Base-by-base conservation (phyloP, 2,888 invertebrate species). In the Caenorhabditis japonica region DNA sequence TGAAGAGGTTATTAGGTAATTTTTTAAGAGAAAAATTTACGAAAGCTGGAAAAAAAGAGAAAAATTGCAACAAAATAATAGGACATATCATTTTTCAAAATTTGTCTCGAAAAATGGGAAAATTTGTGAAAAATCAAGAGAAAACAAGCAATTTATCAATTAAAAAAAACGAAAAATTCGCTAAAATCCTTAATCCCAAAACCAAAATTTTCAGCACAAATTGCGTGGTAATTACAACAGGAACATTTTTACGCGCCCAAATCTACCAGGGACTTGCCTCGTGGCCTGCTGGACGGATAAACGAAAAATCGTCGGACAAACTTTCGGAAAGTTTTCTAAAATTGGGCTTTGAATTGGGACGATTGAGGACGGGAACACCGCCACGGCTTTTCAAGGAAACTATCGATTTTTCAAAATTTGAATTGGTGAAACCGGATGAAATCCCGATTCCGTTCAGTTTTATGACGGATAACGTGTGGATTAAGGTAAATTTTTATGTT, bases 331-430 rank as follows among this genome's bases (percentile, higher is more conserved):
- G 93, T 38, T 89, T 94, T 25, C 91, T 92, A 75, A 89, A 89
- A 38, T 88, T 93, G 46, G 91, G 92, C 25, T 93, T 94, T 87
- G 90, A 89, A 83, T 91, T 94, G 90, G 93, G 93, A 1, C 90
- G 94, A 77, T 89, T 95, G 2, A 93, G 94, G 90, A 95, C 94
- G 49, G 92, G 92, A 5, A 94, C 94, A 7, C 94, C 94, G 0
- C 94, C 94, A 0, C 89, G 94, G 61, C 87, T 94, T 36, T 91
- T 91, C 81, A 91, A 91, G 61, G 51, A 76, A 53, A 73, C 85
- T 0, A 85, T 86, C 34, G 84, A 85, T 68, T 86, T 84, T 51
- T 77, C 82, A 12, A 61, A 79, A 36, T 85, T 86, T 58, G 52
- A 62, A n/a, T 13, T 62, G 21, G 76, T 79, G 58, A 52, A 76